These are phyloP conservation scores for Apotomis turbidana DNA, from an alignment of 2,888 invertebrate genomes.

Conservation along the genomic window DNA sequence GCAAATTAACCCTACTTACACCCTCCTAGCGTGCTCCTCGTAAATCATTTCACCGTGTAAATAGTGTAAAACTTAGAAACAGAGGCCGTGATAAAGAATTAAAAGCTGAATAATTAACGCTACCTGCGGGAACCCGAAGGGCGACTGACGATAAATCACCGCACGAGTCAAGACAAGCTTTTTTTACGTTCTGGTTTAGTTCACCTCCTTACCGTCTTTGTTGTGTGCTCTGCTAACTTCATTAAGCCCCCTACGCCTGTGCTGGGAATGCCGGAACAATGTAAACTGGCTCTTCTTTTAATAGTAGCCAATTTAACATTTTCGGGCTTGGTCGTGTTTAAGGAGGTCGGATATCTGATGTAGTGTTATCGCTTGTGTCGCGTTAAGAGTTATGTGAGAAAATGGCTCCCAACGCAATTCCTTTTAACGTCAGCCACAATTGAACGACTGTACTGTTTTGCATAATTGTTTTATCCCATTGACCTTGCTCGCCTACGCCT, in stretches of 20 bases:
- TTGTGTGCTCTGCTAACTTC: constrained; percentile 70
- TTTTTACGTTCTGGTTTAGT: constrained; percentile 78
- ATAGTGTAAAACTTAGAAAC: constrained; percentile 75
- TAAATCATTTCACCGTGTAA: constrained; percentile 77
- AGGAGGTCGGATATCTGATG: constrained; percentile 63
- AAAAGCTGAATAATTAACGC: constrained; percentile 82
- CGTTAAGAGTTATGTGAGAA: constrained; percentile 74
- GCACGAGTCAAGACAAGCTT: constrained; percentile 71
- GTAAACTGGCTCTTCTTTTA: constrained; percentile 62
- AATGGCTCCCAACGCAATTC: constrained; percentile 50
- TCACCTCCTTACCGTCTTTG: constrained; percentile 70
- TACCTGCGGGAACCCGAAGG: constrained; percentile 57
- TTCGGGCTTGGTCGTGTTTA: constrained; percentile 62
- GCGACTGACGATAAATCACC: constrained; percentile 76
- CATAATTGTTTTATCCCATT: constrained; percentile 18
- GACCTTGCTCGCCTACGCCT: constrained; percentile 3
- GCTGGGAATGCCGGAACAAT: constrained; percentile 72
- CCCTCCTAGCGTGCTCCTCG: constrained; percentile 58
- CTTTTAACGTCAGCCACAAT: constrained; percentile 42
- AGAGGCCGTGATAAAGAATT: constrained; percentile 79
- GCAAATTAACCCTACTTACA: constrained; percentile 58
- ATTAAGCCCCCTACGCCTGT: constrained; percentile 59
- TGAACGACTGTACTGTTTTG: constrained; percentile 25
- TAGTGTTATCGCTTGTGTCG: constrained; percentile 58
- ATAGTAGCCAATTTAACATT: constrained; percentile 70